Base-by-base conservation (phyloP, 1,140 invertebrate genomes). In the Microplitis mediator region DNA sequence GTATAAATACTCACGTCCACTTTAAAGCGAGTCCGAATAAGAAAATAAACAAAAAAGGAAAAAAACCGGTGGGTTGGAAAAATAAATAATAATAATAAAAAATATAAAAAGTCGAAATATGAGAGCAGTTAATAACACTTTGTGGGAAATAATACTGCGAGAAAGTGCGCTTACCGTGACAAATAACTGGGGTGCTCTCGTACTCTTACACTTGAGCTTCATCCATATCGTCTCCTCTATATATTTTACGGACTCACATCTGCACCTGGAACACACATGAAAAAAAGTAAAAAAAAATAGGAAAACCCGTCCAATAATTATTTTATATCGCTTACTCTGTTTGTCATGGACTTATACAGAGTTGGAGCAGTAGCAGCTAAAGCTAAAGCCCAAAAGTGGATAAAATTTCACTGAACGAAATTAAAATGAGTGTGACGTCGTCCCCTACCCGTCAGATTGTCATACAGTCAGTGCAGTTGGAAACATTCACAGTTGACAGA, bases 91-190 rank as follows among this genome's bases (percentile, higher is more conserved):
- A 80, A 75, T 71, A 73, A 74, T 23, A 80, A 75, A 76, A 79
- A 77, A 69, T 45, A 82, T 79, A 86, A 85, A 85, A 83, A 81
- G 83, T 80, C 83, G 77, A 87, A 86, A 87, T 86, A 86, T 85
- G 84, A 82, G 83, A 82, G 85, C 85, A 86, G 84, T 87, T 86
- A 86, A 87, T 87, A 87, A 86, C 85, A 86, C 85, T 86, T 86
- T 85, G 83, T 79, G 85, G 85, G 82, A 86, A 86, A 86, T 87
- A 87, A 87, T 87, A 85, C 86, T 86, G 81, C 85, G 80, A 83
- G 83, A 83, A 85, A 87, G 84, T 81, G 84, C 83, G 84, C 82
- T 86, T 86, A 84, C 81, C 73, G 84, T 86, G 85, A 87, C 84
- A 87, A 87, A 86, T 87, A 87, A 85, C 83, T 16, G 16, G 13